Conservation (phyloP, 2,113 vertebrate genomes). For the Oreochromis aureus region DNA sequence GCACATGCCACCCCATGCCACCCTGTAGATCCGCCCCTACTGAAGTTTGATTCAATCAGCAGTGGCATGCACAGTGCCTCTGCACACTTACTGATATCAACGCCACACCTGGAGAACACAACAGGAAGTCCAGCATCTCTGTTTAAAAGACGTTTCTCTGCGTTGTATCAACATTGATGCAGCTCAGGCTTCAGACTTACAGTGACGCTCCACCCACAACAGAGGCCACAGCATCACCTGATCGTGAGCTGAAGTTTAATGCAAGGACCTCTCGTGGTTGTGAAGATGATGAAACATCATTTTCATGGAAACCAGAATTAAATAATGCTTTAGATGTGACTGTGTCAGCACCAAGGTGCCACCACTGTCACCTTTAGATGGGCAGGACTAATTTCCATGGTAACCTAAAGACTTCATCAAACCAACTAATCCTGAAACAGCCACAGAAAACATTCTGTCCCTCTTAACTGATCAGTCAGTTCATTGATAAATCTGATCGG, state of each 20-base stretch:
- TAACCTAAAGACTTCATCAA: neutral
- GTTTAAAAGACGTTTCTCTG: neutral
- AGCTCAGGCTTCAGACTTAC: neutral
- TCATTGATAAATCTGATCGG: neutral
- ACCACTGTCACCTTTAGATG: neutral
- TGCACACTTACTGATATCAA: neutral
- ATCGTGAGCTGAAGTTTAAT: neutral
- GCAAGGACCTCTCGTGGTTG: neutral
- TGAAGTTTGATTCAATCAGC: neutral
- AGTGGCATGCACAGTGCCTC: neutral
- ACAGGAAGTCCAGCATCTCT: neutral
- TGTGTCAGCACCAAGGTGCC: neutral
- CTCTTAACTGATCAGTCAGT: neutral
- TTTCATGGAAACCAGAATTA: neutral
- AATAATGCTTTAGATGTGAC: neutral
- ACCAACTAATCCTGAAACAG: neutral
- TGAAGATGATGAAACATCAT: neutral
- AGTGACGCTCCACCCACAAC: neutral
- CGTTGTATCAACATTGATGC: neutral
- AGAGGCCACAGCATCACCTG: neutral
- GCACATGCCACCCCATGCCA: neutral
- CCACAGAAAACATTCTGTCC: neutral
- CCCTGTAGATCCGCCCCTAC: neutral
- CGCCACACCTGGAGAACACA: neutral
- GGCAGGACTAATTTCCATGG: neutral